A percentile compares a stretch with the other conserved stretches of the same genome.
Evolutionary conservation across 1,140 invertebrate genomes (phyloP).

Genomic region (Latrodectus geometricus): DNA sequence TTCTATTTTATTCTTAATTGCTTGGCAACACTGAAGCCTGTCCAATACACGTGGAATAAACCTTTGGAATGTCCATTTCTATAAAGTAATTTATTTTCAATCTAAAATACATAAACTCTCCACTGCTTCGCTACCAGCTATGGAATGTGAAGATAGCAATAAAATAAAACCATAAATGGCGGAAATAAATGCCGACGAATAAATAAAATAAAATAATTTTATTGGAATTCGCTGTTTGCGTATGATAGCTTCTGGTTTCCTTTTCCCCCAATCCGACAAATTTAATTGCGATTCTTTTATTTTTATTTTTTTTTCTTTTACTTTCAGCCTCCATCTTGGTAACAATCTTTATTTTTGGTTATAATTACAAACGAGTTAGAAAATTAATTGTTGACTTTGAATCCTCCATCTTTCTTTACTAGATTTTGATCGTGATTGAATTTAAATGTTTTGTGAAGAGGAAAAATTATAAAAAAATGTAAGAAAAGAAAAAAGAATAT

Average conservation of each 20-base stretch:
- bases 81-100: conserved; percentile 24
- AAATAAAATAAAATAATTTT: conserved; percentile 29
- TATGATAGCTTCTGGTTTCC: conserved; percentile 4
- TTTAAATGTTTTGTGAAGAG: conserved; percentile 38
- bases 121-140: background rate
- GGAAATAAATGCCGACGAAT: background rate
- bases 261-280: conserved; percentile 2
- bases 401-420: conserved; percentile 21
- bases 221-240: conserved; percentile 43
- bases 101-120: conserved; percentile 26
- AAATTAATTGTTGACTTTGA: conserved; percentile 60
- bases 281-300: conserved; percentile 46
- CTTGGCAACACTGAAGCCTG: background rate
- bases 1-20: background rate
- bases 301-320: background rate
- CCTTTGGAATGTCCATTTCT: background rate
- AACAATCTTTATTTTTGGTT: conserved; percentile 48
- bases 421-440: conserved; percentile 50
- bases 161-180: background rate
- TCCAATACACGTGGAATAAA: background rate
- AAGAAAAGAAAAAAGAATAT: background rate
- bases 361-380: conserved; percentile 60
- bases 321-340: background rate
- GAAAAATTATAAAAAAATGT: background rate
- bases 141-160: background rate